Conservation (phyloP, 2,113 vertebrate genomes). For the Kryptolebias marmoratus region DNA sequence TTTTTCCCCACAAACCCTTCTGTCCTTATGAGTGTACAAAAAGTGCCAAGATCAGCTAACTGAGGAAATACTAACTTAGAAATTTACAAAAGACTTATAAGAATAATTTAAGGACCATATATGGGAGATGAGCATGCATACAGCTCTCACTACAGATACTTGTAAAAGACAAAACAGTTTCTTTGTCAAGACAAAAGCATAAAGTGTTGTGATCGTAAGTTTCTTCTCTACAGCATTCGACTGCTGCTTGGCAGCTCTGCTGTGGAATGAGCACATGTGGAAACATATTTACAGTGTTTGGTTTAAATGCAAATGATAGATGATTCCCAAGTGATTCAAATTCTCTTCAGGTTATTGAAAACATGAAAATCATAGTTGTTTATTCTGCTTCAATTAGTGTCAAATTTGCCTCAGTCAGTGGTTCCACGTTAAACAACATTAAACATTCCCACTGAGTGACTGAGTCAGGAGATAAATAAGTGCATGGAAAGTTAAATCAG, state of each 20-base stretch:
- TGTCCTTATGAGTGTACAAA: conserved; percentile 18
- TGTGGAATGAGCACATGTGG: conserved; percentile 71
- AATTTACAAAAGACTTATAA: conserved; percentile 3
- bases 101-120: not conserved
- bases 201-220: conserved; percentile 52
- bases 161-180: conserved; percentile 39
- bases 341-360: conserved; percentile 54
- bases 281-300: conserved; percentile 71
- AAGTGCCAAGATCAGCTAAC: not conserved
- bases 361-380: conserved; percentile 29
- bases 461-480: conserved; percentile 12
- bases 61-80: conserved; percentile 2
- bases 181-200: conserved; percentile 48
- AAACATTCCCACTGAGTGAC: conserved; percentile 12
- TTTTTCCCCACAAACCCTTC: conserved; percentile 47
- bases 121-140: not conserved
- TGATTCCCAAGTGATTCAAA: conserved; percentile 66
- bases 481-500: not conserved
- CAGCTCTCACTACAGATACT: conserved; percentile 5
- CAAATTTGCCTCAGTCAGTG: conserved; percentile 16
- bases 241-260: conserved; percentile 64
- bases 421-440: conserved; percentile 14
- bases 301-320: conserved; percentile 67
- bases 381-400: conserved; percentile 33
- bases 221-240: conserved; percentile 48